Base-by-base conservation (phyloP, 23 tunicate species). In the Oikopleura dioica region DNA sequence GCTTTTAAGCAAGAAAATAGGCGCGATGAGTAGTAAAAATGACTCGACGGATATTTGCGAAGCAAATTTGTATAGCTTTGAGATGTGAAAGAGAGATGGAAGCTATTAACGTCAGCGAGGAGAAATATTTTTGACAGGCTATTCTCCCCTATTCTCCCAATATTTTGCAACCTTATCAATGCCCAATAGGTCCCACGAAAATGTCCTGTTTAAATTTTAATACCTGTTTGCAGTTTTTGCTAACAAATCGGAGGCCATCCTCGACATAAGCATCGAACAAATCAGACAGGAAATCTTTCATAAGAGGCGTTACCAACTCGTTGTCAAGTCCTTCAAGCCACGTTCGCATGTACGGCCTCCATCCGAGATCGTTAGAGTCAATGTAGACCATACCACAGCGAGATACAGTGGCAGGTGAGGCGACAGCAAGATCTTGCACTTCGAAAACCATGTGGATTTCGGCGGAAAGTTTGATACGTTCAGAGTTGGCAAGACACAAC, bases 401-500 rank as follows among this genome's bases (percentile, higher is more conserved):
- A 21, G 95, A 87, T 35, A 94, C 99, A 38, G 99, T 94, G 79
- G 99, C 99, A 35, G 99, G 99, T 26, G 99, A 94, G 51, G 99
- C 99, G 1, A 94, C 99, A 33, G 99, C 99, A 51, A 94, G 78
- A 79, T 94, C 99, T 94, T 94, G 99, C 1, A 94, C 99, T 86
- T 94, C 99, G 51, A 94, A 94, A 83, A 94, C 38, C 99, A 94
- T 94, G 79, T 86, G 99, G 84, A 94, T 94, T 63, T 78, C 75
- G 37, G 78, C 80, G 0, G 88, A 72, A 69, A 94, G 88, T 77
- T 94, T 94, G 59, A 94, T 94, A 68, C 99, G 81, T 63, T 94
- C 99, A 36, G 95, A 86, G 82, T 94, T 94, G 33, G 99, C 99
- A 35, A 94, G 80, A 78, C 99, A 94, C 83, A 94, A 79, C 99